Evolutionary conservation across 2,888 invertebrate species (phyloP).

Genomic region (Trypoxylon attenuatum): DNA sequence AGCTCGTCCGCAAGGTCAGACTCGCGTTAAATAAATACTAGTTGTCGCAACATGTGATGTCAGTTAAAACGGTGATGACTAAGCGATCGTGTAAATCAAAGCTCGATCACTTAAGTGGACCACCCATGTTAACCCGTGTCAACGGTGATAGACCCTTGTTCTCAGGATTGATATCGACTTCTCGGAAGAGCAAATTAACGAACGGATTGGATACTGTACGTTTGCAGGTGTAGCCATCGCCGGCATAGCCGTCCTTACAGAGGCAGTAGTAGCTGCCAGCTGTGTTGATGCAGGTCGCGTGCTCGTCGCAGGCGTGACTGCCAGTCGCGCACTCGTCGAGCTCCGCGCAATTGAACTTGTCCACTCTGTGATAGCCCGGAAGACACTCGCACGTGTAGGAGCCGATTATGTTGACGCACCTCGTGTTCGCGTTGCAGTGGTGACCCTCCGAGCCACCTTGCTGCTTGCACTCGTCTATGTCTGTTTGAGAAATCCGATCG

Average conservation of each 20-base stretch:
- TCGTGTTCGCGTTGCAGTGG: conserved; percentile 89
- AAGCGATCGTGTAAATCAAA: not conserved
- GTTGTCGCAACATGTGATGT: too few relatives aligned
- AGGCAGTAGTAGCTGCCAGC: conserved; percentile 87
- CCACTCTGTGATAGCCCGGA: conserved; percentile 84
- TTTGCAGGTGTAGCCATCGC: conserved; percentile 86
- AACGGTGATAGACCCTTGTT: not conserved
- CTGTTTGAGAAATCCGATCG: conserved; percentile 73
- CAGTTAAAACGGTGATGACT: not conserved
- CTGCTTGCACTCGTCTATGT: conserved; percentile 89
- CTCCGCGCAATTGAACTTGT: conserved; percentile 88
- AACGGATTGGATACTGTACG: conserved; percentile 73
- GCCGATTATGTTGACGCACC: conserved; percentile 88
- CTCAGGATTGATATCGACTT: not conserved
- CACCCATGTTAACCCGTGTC: too few relatives aligned
- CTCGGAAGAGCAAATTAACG: not conserved
- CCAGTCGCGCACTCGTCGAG: conserved; percentile 86
- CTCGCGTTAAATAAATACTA: too few relatives aligned
- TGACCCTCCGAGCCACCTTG: conserved; percentile 87
- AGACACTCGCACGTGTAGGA: conserved; percentile 90
- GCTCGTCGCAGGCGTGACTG: conserved; percentile 83
- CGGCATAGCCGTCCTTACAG: conserved; percentile 83
- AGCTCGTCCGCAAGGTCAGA: too few relatives aligned
- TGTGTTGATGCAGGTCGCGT: conserved; percentile 88
- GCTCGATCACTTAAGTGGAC: not conserved